Evolutionary conservation across 1,140 invertebrate genomes (phyloP), one percentile per base, ranked within the genome.

Genomic region (Trachelipus rathkii): DNA sequence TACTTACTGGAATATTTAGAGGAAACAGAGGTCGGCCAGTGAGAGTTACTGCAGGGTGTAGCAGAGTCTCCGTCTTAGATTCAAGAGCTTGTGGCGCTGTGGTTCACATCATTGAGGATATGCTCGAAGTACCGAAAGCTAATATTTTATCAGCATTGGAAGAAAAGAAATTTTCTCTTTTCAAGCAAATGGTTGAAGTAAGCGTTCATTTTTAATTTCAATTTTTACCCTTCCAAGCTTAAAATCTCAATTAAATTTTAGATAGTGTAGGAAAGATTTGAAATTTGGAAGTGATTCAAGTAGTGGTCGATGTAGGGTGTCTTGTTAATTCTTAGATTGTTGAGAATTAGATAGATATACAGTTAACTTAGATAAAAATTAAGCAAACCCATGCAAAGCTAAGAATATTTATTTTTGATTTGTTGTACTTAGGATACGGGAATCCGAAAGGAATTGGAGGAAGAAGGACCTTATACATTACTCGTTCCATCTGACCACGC

Each of bases 21-120:
- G 85, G 84, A 11, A 86, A 86, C 76, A 83, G 87, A 13, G 84
- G 87, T 78, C 87, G 87, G 75, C 80, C 85, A 45, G 77, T 81
- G n/a, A 77, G 79, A 24, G 85, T 87, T 46, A 90, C 89, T 5
- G 89, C 89, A 0, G 89, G 91, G 82, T 92, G 91, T 82, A 89
- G 89, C 13, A 84, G 85, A 45, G 79, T 92, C 0, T 86, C 87
- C 0, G 86, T 87, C 72, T 84, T 88, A 33, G 89, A 91, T 82
- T 87, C 88, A 75, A 84, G 88, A 77, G 88, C 87, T 33, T 90
- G 89, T 78, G 88, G 88, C 11, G 89, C 88, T 4, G 86, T 88
- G 4, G 85, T 90, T 21, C 89, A 90, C 79, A 86, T 88, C 81
- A 84, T 90, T 10, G 88, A 89, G 80, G 85, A 86, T 75, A 82